Evolutionary conservation across 2,113 vertebrate species (phyloP).

Genomic region (Salvator merianae): DNA sequence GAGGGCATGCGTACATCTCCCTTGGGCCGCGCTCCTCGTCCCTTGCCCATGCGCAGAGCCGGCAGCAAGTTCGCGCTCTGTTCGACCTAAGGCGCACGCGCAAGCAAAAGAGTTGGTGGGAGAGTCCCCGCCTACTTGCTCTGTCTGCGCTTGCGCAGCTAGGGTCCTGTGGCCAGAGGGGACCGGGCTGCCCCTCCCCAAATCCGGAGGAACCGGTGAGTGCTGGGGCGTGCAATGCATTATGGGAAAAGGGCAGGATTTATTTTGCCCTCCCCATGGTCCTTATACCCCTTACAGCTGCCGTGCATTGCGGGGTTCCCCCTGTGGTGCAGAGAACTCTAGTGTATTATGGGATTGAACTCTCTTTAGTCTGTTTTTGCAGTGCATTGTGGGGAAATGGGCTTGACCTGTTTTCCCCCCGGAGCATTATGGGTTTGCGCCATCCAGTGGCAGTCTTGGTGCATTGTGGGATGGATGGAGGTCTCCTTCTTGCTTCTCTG

Average conservation of each 20-base stretch:
- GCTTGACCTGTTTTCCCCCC: neutral
- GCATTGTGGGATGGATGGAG: neutral
- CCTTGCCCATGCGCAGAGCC: neutral
- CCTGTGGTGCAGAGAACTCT: neutral
- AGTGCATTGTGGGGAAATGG: neutral
- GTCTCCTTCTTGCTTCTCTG: no score
- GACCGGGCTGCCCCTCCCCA: conserved; percentile 34
- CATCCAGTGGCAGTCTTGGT: neutral
- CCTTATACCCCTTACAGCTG: neutral
- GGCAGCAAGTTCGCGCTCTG: no score
- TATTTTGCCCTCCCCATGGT: neutral
- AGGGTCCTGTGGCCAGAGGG: conserved; percentile 27
- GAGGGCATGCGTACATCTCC: neutral
- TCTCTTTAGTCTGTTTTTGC: neutral
- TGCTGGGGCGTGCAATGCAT: neutral
- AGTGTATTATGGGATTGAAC: neutral
- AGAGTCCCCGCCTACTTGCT: neutral
- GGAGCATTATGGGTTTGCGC: neutral
- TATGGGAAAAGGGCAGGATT: neutral
- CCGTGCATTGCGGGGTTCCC: neutral
- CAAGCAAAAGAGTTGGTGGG: neutral
- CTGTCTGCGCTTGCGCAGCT: conserved; percentile 34
- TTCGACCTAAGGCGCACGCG: neutral
- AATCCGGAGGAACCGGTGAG: conserved; percentile 41
- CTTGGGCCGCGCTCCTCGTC: no score